Evolutionary conservation across 2,113 vertebrate genomes (phyloP).

Genomic region (Meles meles): DNA sequence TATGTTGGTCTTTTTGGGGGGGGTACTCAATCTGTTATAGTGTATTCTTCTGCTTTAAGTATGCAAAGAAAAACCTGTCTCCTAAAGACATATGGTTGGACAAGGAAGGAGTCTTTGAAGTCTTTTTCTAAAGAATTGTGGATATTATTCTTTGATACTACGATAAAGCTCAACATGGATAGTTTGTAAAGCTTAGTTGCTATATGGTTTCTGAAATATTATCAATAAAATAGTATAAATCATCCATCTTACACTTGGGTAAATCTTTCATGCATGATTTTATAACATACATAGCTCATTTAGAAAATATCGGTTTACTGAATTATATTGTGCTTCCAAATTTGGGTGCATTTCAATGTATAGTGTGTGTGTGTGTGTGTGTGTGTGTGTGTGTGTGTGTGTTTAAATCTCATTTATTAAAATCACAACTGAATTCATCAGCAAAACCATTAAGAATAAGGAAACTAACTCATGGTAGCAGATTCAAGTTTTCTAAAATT

Average conservation of each 20-base stretch:
- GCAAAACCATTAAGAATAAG: neutral
- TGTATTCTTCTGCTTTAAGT: neutral
- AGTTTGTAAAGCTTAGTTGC: neutral
- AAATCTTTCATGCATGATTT: neutral
- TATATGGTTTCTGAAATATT: neutral
- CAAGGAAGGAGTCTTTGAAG: neutral
- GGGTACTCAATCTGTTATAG: neutral
- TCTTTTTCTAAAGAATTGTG: neutral
- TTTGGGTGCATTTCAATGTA: neutral
- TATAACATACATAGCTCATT: neutral
- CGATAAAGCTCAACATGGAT: neutral
- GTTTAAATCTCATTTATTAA: neutral
- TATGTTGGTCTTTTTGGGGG: neutral
- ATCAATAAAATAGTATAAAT: neutral
- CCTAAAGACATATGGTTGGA: neutral
- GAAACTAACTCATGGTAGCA: neutral
- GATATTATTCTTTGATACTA: neutral
- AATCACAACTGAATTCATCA: neutral
- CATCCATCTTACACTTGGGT: neutral
- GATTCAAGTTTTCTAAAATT: neutral
- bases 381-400: neutral
- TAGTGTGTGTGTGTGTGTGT: neutral
- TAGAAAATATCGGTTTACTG: neutral
- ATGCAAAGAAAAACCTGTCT: neutral
- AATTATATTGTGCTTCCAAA: neutral